These are phyloP conservation scores for Thalassaphorura encarpata DNA, from an alignment of 1,140 invertebrate genomes.

Conservation along the genomic window DNA sequence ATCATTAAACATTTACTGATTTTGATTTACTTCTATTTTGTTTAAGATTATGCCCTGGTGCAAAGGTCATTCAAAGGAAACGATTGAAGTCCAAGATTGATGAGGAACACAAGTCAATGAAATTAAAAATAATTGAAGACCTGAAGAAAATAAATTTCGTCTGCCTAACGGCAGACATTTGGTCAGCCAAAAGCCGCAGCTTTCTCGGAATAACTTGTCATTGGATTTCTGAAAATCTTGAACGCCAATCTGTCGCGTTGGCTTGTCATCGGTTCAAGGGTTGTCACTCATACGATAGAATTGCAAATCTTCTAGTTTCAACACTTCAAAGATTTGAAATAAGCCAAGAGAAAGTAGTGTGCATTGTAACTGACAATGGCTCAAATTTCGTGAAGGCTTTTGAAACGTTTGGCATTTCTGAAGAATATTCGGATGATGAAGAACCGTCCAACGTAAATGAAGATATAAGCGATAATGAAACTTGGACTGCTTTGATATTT, in stretches of 20 bases:
- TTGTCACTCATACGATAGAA: conserved; percentile 25
- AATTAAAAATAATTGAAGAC: not conserved
- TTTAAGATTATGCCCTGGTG: conserved; percentile 2
- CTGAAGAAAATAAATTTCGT: not conserved
- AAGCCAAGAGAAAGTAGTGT: conserved; percentile 23
- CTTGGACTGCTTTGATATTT: not conserved
- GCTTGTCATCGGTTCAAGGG: conserved; percentile 25
- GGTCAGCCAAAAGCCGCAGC: not conserved
- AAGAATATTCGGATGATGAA: not conserved
- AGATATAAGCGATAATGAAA: not conserved
- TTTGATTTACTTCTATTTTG: too few species aligned
- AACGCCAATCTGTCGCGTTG: conserved; percentile 4
- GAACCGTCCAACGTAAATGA: not conserved
- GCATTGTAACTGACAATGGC: conserved; percentile 31
- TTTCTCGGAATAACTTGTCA: not conserved
- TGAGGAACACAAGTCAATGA: not conserved
- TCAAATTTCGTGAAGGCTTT: conserved; percentile 32
- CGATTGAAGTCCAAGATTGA: not conserved
- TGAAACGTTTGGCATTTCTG: not conserved
- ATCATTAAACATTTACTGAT: too few species aligned
- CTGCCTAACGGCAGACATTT: not conserved
- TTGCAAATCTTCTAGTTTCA: conserved; percentile 15
- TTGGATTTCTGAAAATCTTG: not conserved
- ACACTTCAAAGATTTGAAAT: conserved; percentile 25
- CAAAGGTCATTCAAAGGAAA: not conserved